Base-by-base conservation (phyloP, 2,113 vertebrate genomes). In the Symphodus melops region DNA sequence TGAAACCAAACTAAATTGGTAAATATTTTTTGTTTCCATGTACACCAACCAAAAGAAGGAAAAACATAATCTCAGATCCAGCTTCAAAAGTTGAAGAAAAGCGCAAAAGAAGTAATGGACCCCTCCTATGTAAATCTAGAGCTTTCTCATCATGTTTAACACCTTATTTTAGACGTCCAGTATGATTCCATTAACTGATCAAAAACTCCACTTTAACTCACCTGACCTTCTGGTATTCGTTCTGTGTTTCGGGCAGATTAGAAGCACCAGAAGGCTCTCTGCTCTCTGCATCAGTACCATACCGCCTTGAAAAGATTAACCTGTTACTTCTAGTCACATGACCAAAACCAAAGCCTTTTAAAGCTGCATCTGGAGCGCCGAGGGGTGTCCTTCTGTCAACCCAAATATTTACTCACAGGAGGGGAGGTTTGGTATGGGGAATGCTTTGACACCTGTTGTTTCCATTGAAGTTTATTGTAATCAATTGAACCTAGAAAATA, bases 341-440 rank as follows among this genome's bases (percentile, higher is more conserved):
- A 76, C 75, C 72, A 60, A 37, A 54, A 55, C 59, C 42, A 19
- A 41, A 81, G 77, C 65, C 58, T 48, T 72, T 89, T 82, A 81
- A 82, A 86, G 79, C 72, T 85, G 78, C 78, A 81, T 84, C 78
- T 87, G 83, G 74, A 77, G 63, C 51, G n/a, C 44, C 28, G 41
- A 20, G 48, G 62, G 11, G 17, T 19, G 48, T 49, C 84, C 77
- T 59, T 76, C 81, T 85, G 81, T 78, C 77, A 51, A 71, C 54
- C 64, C 56, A 72, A 67, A 75, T 85, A 82, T 86, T 88, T 82
- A 72, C 67, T 70, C 82, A 71, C 48, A 55, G 55, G 48, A 57
- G 41, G 46, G 63, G 51, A 60, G 53, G 71, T 68, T 8, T 61
- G 66, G 68, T 58, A 8, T 37, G 36, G 36, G 10, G 51, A 68